Conservation (phyloP, 2,113 vertebrate genomes). For the Campylomormyrus numenius region DNA sequence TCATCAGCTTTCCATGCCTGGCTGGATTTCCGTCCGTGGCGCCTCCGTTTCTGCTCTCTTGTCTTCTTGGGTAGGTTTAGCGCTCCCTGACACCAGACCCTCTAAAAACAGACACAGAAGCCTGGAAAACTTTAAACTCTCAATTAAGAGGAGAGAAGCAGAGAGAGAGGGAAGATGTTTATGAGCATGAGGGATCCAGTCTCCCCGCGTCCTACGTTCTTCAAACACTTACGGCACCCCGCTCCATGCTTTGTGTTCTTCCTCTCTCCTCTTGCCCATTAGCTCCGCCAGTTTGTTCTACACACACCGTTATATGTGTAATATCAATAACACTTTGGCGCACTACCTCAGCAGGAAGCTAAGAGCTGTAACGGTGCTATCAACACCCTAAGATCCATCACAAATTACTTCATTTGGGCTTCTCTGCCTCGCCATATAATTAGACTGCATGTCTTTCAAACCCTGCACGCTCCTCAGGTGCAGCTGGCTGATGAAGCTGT, state of each 20-base stretch:
- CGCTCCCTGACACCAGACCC: not conserved
- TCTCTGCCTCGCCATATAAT: not conserved
- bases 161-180: not conserved
- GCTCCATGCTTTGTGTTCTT: not conserved
- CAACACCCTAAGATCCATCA: not conserved
- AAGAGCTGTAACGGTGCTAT: not conserved
- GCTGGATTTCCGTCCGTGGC: not conserved
- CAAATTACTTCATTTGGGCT: not conserved
- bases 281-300: not conserved
- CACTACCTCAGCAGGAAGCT: not conserved
- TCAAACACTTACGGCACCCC: not conserved
- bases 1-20: slow-evolving; percentile 12
- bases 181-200: not conserved
- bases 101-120: not conserved
- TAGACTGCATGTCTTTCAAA: not conserved
- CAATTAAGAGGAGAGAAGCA: not conserved
- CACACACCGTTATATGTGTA: not conserved
- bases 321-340: not conserved
- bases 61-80: not conserved
- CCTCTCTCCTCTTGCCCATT: not conserved
- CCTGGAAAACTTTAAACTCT: not conserved
- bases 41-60: not conserved
- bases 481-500: not conserved
- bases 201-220: not conserved
- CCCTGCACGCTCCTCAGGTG: not conserved